A percentile compares a stretch with the other conserved stretches of the same genome.
Evolutionary conservation across 2,797 vertebrate species (phyloP).

Genomic region (Heliangelus exortis): DNA sequence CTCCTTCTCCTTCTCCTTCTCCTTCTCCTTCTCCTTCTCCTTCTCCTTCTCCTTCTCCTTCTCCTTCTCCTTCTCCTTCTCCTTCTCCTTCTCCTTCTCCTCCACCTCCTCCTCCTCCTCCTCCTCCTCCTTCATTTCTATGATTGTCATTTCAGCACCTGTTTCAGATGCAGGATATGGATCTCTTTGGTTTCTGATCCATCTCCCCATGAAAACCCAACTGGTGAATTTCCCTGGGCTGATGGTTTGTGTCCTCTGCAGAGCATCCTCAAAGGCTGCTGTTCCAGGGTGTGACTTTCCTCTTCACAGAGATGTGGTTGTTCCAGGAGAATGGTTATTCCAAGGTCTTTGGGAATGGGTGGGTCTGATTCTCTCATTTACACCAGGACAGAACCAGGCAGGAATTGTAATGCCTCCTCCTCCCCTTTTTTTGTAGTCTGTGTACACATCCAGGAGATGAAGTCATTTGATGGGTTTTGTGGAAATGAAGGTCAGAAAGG

Average conservation of each 20-base stretch:
- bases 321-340: constrained; percentile 29
- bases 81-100: too few species aligned
- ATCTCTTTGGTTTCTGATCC: not conserved
- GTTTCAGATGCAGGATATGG: not conserved
- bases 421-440: not conserved
- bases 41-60: too few species aligned
- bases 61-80: too few species aligned
- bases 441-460: not conserved
- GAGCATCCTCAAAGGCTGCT: constrained; percentile 6
- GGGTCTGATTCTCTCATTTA: not conserved
- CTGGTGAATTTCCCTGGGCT: not conserved
- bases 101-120: too few species aligned
- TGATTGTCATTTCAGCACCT: not conserved
- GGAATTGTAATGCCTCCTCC: not conserved
- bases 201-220: not conserved
- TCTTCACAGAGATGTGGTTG: not conserved
- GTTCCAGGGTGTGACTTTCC: not conserved
- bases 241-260: too few species aligned
- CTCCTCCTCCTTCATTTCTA: too few species aligned
- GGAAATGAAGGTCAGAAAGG: constrained; percentile 10
- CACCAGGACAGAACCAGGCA: not conserved
- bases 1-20: too few species aligned
- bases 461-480: not conserved
- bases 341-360: not conserved
- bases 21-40: too few species aligned